phyloP scores from a whole-genome alignment of 2,113 vertebrate genomes.

The Glaucomys volans region DNA sequence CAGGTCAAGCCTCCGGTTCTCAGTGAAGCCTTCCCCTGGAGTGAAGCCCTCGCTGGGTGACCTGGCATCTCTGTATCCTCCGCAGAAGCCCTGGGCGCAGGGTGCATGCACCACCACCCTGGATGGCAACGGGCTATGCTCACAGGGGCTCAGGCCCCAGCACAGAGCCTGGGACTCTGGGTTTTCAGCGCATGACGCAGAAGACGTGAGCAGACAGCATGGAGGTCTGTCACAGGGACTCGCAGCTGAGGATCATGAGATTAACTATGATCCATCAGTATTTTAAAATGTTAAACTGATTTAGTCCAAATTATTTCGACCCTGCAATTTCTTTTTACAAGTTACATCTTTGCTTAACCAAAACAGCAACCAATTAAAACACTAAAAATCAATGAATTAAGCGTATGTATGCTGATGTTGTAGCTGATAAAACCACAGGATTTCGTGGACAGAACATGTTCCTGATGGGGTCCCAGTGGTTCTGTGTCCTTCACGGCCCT shows the following conservation, averaged over 20 bases:
- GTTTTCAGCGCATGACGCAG: neutral
- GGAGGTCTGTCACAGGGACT: accelerated
- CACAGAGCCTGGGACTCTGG: no score
- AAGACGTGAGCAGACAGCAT: accelerated
- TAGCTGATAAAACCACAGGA: neutral
- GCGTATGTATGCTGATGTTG: neutral
- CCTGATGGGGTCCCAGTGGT: neutral
- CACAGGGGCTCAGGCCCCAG: neutral
- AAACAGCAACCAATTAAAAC: neutral
- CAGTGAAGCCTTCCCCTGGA: no score
- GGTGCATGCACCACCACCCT: neutral
- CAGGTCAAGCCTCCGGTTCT: neutral
- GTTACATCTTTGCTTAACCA: neutral
- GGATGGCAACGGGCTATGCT: accelerated
- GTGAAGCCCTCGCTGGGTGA: accelerated
- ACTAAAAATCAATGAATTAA: neutral
- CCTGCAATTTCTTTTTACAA: neutral
- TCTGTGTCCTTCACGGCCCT: neutral
- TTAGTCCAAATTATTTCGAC: neutral
- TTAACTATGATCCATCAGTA: neutral
- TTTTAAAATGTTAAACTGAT: neutral
- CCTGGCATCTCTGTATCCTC: neutral
- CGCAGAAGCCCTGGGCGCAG: accelerated
- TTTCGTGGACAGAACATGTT: neutral
- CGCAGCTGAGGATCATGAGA: neutral